Conservation (phyloP, 1,140 invertebrate species). For the Rhopalosiphum padi region DNA sequence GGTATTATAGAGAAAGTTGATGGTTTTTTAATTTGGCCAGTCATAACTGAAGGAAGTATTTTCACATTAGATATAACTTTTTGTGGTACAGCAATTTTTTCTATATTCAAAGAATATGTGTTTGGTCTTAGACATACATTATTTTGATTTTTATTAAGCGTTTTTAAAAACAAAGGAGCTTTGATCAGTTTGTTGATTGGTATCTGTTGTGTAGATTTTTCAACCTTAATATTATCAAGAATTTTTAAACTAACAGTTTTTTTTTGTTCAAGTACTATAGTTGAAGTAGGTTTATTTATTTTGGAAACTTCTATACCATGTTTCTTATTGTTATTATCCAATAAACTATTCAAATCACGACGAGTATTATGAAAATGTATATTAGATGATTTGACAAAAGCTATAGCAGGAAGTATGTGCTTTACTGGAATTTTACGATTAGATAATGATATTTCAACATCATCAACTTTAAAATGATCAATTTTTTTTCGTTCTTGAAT, state of each 20-base stretch:
- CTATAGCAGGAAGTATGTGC: neutral
- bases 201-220: neutral
- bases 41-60: neutral
- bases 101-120: constrained; percentile 22
- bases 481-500: neutral
- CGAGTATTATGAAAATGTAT: neutral
- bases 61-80: neutral
- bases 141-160: neutral
- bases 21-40: constrained; percentile 12
- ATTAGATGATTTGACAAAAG: neutral
- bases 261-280: neutral
- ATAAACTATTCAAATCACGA: neutral
- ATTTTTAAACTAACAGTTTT: neutral
- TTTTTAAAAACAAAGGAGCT: neutral
- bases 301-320: neutral
- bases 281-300: neutral
- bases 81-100: constrained; percentile 41
- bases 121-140: neutral
- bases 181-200: neutral
- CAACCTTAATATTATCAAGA: neutral
- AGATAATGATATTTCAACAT: neutral
- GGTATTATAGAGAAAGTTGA: neutral
- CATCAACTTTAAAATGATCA: neutral
- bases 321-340: neutral
- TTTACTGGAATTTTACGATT: neutral